Base-by-base conservation (phyloP, 2,797 vertebrate genomes). In the Sebastes vulpes region DNA sequence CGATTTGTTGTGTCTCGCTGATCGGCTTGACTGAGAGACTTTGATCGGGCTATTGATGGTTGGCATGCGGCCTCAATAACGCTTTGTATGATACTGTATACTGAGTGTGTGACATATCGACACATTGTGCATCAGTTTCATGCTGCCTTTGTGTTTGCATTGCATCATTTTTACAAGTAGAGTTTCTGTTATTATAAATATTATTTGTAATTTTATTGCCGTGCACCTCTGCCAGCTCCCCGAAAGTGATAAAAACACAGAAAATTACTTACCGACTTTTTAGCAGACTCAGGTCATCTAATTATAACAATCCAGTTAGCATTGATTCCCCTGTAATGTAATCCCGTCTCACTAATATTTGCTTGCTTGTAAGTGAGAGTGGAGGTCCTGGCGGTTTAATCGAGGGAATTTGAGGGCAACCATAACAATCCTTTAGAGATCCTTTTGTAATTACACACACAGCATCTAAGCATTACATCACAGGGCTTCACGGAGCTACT, bases 1-100 rank as follows among this genome's bases (percentile, higher is more conserved):
- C 50, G 72, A 91, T 89, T 72, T 70, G 83, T 86, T 93, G 68
- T 84, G 81, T 82, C 79, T 81, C 8, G 7, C 67, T 76, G 73
- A 87, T 82, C 74, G 38, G 56, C 35, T 52, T 48, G 48, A 79
- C 31, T 16, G 35, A 56, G 38, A 72, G 70, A 7, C 18, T 81
- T 65, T 67, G 77, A 83, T 72, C 65, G 80, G 29, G n/a, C 18
- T 75, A 74, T 89, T 52, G 79, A 77, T 48, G 68, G 48, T 28
- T 68, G 48, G 53, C 25, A 46, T 12, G 6, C 14, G 1, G n/a
- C 46, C 65, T 84, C 63, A 25, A 52, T 79, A 52, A 59, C 53
- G 32, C 56, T 54, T 52, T 64, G 68, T 50, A 31, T 81, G 53
- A 58, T 28, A 5, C 35, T 77, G 53, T 56, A 64, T 6, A 7